Conservation (phyloP, 2,888 invertebrate genomes). For the Eristalis intricaria region DNA sequence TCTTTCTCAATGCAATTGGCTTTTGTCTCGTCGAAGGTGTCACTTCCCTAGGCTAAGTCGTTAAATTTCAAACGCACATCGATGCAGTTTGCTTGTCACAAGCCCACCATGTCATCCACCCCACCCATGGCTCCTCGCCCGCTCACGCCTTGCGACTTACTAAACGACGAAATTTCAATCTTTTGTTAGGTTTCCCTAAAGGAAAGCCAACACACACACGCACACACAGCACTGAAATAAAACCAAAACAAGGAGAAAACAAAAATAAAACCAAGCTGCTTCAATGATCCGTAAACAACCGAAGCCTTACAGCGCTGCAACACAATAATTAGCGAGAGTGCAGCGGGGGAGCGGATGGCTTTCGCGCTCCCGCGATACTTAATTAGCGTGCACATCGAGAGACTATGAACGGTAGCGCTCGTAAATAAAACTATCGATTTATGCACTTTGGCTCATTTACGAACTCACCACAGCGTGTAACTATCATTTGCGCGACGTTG, state of each 20-base stretch:
- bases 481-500: slow-evolving; percentile 3
- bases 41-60: slow-evolving; percentile 59
- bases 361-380: slow-evolving; percentile 18
- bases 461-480: slow-evolving; percentile 16
- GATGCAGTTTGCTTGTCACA: slow-evolving; percentile 31
- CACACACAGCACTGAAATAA: neutral
- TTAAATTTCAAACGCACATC: slow-evolving; percentile 61
- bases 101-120: neutral
- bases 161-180: slow-evolving; percentile 40
- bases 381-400: slow-evolving; percentile 20
- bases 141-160: slow-evolving; percentile 1
- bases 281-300: slow-evolving; percentile 68
- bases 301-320: slow-evolving; percentile 53
- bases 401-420: neutral
- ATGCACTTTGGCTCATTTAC: slow-evolving; percentile 55
- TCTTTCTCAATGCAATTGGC: neutral
- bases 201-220: neutral
- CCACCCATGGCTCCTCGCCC: neutral
- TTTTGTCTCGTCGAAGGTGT: slow-evolving; percentile 38
- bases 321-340: slow-evolving; percentile 63
- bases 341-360: slow-evolving; percentile 33
- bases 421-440: slow-evolving; percentile 52
- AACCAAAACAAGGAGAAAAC: slow-evolving; percentile 3
- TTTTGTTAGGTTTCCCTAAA: slow-evolving; percentile 53
- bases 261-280: slow-evolving; percentile 65